These are phyloP conservation scores for Anseranas semipalmata DNA, from an alignment of 2,113 vertebrate genomes.

Conservation along the genomic window DNA sequence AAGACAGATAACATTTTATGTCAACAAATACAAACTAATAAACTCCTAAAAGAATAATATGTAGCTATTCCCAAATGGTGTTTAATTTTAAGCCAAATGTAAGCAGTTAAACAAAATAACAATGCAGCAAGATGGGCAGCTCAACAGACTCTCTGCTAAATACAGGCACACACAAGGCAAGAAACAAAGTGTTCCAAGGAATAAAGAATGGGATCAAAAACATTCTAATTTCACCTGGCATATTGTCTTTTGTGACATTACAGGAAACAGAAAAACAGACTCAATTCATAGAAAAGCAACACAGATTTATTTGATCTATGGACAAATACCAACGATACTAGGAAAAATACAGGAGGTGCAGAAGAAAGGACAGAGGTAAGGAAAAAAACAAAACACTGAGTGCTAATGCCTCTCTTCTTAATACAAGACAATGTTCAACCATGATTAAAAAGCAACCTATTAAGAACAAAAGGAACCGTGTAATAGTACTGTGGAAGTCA, in stretches of 20 bases:
- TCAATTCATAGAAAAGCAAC: background rate
- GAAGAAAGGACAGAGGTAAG: background rate
- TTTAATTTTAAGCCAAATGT: background rate
- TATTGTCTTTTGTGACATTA: background rate
- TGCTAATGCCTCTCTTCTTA: background rate
- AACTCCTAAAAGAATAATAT: background rate
- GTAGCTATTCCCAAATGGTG: background rate
- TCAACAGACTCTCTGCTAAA: background rate
- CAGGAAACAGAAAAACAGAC: background rate
- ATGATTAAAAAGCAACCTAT: background rate
- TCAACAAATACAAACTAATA: background rate
- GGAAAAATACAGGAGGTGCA: background rate
- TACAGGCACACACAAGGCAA: rapidly evolving
- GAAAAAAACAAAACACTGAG: background rate
- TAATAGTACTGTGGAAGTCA: background rate
- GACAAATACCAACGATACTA: background rate
- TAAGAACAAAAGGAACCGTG: background rate
- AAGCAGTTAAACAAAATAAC: background rate
- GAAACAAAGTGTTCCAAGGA: background rate
- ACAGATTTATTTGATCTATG: background rate
- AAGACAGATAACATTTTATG: background rate
- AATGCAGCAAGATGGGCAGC: background rate
- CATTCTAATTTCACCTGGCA: background rate
- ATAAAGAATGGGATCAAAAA: background rate
- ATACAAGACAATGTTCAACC: background rate